Conservation (phyloP, 1,140 invertebrate genomes). For the Drosophila insularis region DNA sequence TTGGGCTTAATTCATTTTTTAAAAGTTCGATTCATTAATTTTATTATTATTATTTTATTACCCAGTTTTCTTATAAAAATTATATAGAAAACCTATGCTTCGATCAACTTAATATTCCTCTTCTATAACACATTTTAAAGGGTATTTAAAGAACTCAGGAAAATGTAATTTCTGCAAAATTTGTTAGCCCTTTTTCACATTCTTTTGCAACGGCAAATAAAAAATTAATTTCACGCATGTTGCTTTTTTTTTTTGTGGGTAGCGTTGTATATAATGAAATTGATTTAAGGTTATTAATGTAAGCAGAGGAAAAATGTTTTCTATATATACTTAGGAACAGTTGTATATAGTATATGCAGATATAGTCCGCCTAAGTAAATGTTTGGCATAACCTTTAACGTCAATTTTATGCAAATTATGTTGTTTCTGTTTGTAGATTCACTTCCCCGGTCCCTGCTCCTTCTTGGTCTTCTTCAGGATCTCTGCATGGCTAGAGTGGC, state of each 20-base stretch:
- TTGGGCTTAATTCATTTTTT: no score
- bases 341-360: constrained; percentile 2
- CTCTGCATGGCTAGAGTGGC: constrained; percentile 14
- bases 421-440: constrained; percentile 63
- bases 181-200: constrained; percentile 58
- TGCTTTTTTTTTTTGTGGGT: constrained; percentile 40
- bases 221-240: constrained; percentile 82
- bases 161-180: constrained; percentile 71
- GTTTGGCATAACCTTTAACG: constrained; percentile 82
- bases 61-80: no score
- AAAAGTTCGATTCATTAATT: no score
- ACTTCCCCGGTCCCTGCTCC: neutral
- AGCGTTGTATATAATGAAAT: constrained; percentile 67
- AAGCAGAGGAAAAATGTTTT: constrained; percentile 37
- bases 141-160: constrained; percentile 14
- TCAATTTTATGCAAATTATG: constrained; percentile 82
- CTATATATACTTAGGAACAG: neutral
- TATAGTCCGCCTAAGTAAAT: constrained; percentile 72
- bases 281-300: constrained; percentile 82
- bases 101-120: constrained; percentile 45
- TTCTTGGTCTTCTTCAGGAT: constrained; percentile 23
- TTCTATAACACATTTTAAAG: neutral
- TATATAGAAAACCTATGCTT: neutral
- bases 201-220: constrained; percentile 55
- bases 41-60: no score